Conservation (phyloP, 23 tunicate species). For the Clavelina lepadiformis region DNA sequence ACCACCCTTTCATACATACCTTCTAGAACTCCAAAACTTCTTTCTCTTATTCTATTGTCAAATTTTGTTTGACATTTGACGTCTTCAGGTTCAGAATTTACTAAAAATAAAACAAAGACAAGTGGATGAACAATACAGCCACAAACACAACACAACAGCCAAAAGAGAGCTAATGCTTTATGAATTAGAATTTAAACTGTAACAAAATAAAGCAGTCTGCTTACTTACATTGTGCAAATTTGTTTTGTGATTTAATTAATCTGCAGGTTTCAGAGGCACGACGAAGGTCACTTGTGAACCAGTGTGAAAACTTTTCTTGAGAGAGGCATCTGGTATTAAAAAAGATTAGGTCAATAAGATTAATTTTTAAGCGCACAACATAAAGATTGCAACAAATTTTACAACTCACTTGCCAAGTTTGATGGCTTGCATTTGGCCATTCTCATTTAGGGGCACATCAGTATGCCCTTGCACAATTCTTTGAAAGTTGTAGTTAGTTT, state of each 20-base stretch:
- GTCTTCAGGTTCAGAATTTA: too few relatives aligned
- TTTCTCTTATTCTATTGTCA: slow-evolving; percentile 1
- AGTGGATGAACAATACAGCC: background rate
- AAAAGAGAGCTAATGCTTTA: too few relatives aligned
- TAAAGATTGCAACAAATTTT: background rate
- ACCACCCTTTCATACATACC: too few relatives aligned
- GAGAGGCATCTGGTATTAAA: background rate
- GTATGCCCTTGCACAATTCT: slow-evolving; percentile 30
- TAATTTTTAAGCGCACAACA: too few relatives aligned
- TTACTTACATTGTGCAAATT: background rate
- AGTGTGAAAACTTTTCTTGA: background rate
- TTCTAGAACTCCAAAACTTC: background rate
- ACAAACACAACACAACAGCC: too few relatives aligned
- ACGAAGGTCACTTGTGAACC: slow-evolving; percentile 1
- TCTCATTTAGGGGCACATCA: slow-evolving; percentile 10
- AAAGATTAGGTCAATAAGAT: too few relatives aligned
- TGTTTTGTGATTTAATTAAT: background rate
- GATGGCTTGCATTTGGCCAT: slow-evolving; percentile 13
- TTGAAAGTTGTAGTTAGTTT: slow-evolving; percentile 11
- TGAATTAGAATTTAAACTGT: background rate
- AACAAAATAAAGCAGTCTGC: background rate
- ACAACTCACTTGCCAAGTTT: background rate
- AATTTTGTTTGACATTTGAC: background rate
- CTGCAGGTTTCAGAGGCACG: slow-evolving; percentile 12
- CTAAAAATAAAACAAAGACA: background rate